Percentiles rank a stretch among this genome's conserved stretches.
phyloP scores from a whole-genome alignment of 2,797 vertebrate species.

The Siniperca obscura region DNA sequence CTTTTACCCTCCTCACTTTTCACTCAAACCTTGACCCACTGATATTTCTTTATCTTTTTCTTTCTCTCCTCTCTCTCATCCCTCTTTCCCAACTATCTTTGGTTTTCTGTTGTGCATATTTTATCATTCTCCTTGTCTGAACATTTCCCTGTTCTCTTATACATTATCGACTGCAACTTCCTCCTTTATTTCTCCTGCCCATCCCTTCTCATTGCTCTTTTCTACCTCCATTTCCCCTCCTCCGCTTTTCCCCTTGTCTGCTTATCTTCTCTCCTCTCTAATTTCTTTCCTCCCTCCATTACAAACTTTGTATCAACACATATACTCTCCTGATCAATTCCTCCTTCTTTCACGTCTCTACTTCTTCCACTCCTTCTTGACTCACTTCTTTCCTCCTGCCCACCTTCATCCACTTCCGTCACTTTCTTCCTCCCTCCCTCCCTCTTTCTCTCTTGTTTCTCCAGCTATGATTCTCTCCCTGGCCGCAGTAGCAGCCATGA shows the following conservation, averaged over 20 bases:
- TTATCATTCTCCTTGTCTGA: neutral
- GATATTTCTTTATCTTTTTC: neutral
- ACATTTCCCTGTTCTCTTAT: neutral
- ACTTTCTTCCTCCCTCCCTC: neutral
- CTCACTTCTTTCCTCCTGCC: neutral
- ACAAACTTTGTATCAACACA: conserved; percentile 7
- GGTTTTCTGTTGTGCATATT: conserved; percentile 3
- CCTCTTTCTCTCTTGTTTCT: conserved; percentile 15
- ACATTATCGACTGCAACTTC: neutral
- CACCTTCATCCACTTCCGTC: neutral
- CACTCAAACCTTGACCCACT: neutral
- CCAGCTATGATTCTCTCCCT: conserved; percentile 89
- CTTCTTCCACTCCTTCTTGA: neutral
- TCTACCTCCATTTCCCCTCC: neutral
- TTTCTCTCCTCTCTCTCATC: neutral
- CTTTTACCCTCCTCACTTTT: conserved; percentile 11
- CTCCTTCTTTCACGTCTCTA: neutral
- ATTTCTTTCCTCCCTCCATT: neutral
- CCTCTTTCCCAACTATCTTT: neutral
- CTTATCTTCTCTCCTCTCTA: neutral
- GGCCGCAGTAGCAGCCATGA: conserved; percentile 84
- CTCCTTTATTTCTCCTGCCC: neutral
- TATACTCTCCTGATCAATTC: neutral
- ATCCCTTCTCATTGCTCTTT: neutral
- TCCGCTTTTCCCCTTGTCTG: too few species aligned